Conservation (phyloP, 2,888 invertebrate species). For the Plagodis dolabraria region DNA sequence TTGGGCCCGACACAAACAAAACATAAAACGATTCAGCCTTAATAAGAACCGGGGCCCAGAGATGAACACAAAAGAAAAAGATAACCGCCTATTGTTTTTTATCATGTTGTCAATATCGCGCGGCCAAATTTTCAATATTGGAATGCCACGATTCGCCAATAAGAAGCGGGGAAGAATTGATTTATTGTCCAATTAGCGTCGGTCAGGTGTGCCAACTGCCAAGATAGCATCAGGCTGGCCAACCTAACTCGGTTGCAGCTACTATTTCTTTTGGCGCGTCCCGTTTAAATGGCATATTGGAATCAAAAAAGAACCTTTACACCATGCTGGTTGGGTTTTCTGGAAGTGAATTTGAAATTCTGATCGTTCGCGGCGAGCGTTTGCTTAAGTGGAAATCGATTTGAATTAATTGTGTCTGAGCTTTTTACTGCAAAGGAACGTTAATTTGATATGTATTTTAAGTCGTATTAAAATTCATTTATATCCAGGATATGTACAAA, state of each 20-base stretch:
- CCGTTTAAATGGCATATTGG: conserved; percentile 82
- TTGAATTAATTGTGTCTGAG: conserved; percentile 75
- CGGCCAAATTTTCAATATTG: conserved; percentile 85
- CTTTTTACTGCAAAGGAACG: conserved; percentile 68
- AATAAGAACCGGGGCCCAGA: conserved; percentile 80
- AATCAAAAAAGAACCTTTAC: conserved; percentile 82
- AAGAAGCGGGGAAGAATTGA: conserved; percentile 84
- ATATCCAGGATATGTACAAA: conserved; percentile 14
- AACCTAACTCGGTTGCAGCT: conserved; percentile 78
- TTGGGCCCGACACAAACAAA: conserved; percentile 74
- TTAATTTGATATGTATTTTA: conserved; percentile 73
- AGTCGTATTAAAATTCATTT: conserved; percentile 36
- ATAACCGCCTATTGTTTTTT: conserved; percentile 83
- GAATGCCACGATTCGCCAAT: conserved; percentile 84
- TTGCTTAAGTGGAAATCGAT: conserved; percentile 80
- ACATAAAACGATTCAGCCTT: conserved; percentile 74
- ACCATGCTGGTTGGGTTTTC: conserved; percentile 74
- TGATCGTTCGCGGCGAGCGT: conserved; percentile 72
- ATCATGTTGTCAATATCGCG: conserved; percentile 85
- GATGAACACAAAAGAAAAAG: conserved; percentile 84
- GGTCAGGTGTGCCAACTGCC: conserved; percentile 85
- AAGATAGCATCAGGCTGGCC: conserved; percentile 83
- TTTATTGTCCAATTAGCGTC: conserved; percentile 86
- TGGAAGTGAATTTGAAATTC: conserved; percentile 81
- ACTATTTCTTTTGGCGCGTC: conserved; percentile 81